These are phyloP conservation scores for Chironomus tentans DNA, from an alignment of 2,888 invertebrate genomes.

Conservation along the genomic window DNA sequence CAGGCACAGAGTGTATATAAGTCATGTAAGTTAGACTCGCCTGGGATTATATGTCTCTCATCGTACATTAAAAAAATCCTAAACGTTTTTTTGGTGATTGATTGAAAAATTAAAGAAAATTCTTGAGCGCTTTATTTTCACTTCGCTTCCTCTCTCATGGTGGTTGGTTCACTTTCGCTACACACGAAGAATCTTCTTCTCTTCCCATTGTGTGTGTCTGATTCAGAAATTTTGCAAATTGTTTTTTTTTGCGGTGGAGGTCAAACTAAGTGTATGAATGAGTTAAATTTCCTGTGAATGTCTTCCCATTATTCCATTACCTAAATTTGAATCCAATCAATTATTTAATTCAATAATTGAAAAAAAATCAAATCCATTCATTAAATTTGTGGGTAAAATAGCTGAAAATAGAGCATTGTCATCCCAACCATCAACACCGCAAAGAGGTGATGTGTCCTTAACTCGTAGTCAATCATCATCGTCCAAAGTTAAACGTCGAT, in stretches of 20 bases:
- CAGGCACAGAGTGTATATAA: neutral
- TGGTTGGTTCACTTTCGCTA: neutral
- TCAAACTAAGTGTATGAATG: neutral
- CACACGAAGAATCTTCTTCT: neutral
- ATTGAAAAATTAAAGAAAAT: too few species aligned
- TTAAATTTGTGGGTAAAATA: neutral
- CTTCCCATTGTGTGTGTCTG: too few species aligned
- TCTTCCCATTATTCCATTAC: neutral
- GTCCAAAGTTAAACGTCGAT: slow-evolving; percentile 58
- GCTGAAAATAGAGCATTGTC: slow-evolving; percentile 32
- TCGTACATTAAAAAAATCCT: too few species aligned
- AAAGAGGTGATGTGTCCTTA: slow-evolving; percentile 17
- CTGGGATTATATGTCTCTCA: neutral
- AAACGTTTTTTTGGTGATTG: too few species aligned
- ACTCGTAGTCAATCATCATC: slow-evolving; percentile 20
- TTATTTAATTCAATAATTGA: neutral
- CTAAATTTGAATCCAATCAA: neutral
- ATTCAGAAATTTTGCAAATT: neutral
- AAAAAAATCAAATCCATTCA: neutral
- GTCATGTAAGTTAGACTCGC: slow-evolving; percentile 19
- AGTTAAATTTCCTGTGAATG: neutral
- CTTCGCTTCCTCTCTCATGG: neutral
- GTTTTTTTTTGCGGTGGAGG: neutral
- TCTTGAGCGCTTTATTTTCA: neutral
- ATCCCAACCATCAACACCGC: slow-evolving; percentile 28